Percentiles rank a stretch among this genome's conserved stretches.
Conservation (phyloP, 2,113 vertebrate genomes). For the Sakesphorus luctuosus region DNA sequence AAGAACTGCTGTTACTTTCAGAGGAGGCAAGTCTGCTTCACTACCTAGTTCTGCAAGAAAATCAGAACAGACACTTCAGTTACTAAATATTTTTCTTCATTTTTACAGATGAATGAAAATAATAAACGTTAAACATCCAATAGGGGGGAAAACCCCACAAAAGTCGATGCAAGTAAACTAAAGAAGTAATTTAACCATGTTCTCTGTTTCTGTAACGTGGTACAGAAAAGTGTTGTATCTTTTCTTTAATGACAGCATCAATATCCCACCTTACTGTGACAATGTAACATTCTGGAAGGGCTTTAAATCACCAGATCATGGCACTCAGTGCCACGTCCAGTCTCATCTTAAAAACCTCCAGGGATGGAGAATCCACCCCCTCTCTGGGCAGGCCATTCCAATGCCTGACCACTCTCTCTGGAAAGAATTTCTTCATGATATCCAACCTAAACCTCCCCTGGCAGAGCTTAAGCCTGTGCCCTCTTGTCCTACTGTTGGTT, state of each 20-base stretch:
- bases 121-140: not conserved
- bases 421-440: no score
- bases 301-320: not conserved
- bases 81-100: not conserved
- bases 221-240: not conserved
- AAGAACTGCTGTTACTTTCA: constrained; percentile 86
- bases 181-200: not conserved
- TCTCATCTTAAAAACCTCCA: no score
- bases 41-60: constrained; percentile 79
- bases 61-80: not conserved
- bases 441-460: no score
- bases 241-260: not conserved
- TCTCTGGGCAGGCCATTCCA: no score
- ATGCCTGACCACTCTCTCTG: no score
- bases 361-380: no score
- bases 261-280: not conserved
- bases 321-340: no score
- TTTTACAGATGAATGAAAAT: not conserved
- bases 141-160: rapidly evolving
- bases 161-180: not conserved
- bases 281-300: not conserved
- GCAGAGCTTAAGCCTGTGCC: no score
- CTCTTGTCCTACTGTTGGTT: no score
- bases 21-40: constrained; percentile 81
- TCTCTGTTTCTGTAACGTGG: not conserved